Conservation (phyloP, 2,113 vertebrate species). For the Crotalus viridis region DNA sequence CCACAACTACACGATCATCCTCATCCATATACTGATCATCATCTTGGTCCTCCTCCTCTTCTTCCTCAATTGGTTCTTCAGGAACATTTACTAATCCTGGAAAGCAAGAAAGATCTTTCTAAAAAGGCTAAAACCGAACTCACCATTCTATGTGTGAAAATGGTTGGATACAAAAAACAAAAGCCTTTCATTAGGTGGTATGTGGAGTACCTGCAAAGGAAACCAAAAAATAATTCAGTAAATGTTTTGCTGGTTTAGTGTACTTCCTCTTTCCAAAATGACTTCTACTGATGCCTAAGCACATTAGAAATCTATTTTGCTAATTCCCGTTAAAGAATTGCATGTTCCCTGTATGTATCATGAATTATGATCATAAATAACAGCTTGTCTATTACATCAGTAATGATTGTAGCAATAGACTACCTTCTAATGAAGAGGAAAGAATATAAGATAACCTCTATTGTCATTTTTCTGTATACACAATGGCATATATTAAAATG, state of each 20-base stretch:
- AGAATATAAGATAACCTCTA: background rate
- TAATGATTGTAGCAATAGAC: background rate
- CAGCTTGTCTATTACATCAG: background rate
- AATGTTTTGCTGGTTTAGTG: background rate
- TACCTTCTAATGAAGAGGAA: background rate
- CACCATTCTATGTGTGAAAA: background rate
- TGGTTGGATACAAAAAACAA: too few relatives aligned
- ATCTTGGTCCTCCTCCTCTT: slow-evolving; percentile 87
- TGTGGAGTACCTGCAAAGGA: background rate
- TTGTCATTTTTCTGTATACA: background rate
- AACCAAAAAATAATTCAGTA: background rate
- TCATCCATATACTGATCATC: slow-evolving; percentile 92
- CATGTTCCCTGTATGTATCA: background rate
- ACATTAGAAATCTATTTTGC: background rate
- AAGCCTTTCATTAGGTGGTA: background rate
- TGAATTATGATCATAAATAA: background rate
- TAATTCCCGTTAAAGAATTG: background rate
- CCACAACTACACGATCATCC: slow-evolving; percentile 89
- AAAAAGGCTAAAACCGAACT: background rate
- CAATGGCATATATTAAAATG: background rate
- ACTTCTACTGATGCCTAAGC: background rate
- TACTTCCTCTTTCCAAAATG: background rate
- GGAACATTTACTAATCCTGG: slow-evolving; percentile 91
- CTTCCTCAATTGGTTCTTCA: slow-evolving; percentile 86
- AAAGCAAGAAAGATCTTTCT: background rate